Evolutionary conservation across 2,113 vertebrate species (phyloP), one percentile per base, ranked within the genome.

Genomic region (Salvator merianae): DNA sequence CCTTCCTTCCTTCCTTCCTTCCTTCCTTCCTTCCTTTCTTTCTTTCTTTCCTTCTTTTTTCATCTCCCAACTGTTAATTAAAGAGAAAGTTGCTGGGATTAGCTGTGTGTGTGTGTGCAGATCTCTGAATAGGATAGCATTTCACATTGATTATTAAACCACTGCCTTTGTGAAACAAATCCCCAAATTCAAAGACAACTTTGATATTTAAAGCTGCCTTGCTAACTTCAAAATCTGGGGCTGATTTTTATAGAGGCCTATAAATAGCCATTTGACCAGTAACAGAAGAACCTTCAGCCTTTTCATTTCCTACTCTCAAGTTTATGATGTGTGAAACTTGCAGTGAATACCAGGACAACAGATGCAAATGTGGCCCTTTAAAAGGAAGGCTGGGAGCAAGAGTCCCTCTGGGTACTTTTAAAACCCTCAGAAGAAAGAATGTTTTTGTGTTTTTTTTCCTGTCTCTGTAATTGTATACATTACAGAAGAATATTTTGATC

Each of bases 101-200:
- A 84, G 36, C 77, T 62, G 38, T n/a, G n/a, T n/a, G n/a, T n/a
- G 77, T 1, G 1, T n/a, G 65, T 68, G 55, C 43, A 79, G 66
- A 78, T 55, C 73, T 85, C 47, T 89, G 69, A 88, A 26, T 5
- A 79, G 43, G 22, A 53, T 32, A 90, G 26, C 24, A 68, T 1
- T 87, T 89, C 34, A 88, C 65, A 88, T 83, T 88, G 86, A 83
- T 78, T 82, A 85, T 74, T 84, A 88, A 89, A 69, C 89, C 3
- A 50, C 9, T 71, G 7, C 10, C 2, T 86, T 47, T 14, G 55
- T 72, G 73, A 83, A 73, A 82, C 79, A 89, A 68, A 10, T 38
- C 28, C 77, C 3, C 7, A 43, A 26, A 88, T 82, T 84, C 53
- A 90, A 88, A 80, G 70, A 72, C 20, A 82, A 77, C 47, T 79